These are phyloP conservation scores for Rhyzopertha dominica DNA, from an alignment of 1,140 invertebrate species.

Conservation along the genomic window DNA sequence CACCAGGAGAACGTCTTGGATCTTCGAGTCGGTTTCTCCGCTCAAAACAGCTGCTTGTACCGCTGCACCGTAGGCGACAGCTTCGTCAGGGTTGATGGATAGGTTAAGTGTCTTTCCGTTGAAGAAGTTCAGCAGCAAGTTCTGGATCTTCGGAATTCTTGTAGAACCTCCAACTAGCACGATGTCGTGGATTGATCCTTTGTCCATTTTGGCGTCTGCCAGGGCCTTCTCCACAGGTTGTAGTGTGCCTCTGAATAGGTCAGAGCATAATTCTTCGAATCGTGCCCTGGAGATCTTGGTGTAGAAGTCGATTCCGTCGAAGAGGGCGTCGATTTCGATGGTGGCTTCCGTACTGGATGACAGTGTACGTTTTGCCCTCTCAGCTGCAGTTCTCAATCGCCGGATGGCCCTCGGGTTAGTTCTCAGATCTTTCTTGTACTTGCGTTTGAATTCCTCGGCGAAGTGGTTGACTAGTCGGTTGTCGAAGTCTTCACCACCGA, in stretches of 20 bases:
- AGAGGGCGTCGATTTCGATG: constrained; percentile 50
- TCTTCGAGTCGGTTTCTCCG: constrained; percentile 42
- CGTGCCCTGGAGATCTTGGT: constrained; percentile 47
- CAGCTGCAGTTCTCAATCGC: constrained; percentile 58
- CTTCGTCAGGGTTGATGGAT: constrained; percentile 52
- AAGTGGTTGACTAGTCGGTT: constrained; percentile 67
- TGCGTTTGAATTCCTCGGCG: constrained; percentile 49
- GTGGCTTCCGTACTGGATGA: constrained; percentile 51
- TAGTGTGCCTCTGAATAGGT: constrained; percentile 51
- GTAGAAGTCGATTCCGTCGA: constrained; percentile 51
- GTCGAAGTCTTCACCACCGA: constrained; percentile 74
- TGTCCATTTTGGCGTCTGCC: constrained; percentile 63
- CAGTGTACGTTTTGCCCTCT: constrained; percentile 52
- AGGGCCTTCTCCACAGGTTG: constrained; percentile 58
- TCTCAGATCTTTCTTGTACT: constrained; percentile 49
- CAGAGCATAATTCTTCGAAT: constrained; percentile 50
- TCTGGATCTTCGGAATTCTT: constrained; percentile 54
- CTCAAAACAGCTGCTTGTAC: constrained; percentile 49
- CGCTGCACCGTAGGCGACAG: constrained; percentile 50
- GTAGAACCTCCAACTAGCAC: constrained; percentile 69
- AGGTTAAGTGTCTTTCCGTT: constrained; percentile 50
- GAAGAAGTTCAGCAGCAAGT: constrained; percentile 49
- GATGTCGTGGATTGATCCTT: constrained; percentile 61
- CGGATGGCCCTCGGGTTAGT: constrained; percentile 49
- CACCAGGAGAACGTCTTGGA: constrained; percentile 52